Base-by-base conservation (phyloP, 35 echinoderm and acorn worm species). In the Anneissia japonica region DNA sequence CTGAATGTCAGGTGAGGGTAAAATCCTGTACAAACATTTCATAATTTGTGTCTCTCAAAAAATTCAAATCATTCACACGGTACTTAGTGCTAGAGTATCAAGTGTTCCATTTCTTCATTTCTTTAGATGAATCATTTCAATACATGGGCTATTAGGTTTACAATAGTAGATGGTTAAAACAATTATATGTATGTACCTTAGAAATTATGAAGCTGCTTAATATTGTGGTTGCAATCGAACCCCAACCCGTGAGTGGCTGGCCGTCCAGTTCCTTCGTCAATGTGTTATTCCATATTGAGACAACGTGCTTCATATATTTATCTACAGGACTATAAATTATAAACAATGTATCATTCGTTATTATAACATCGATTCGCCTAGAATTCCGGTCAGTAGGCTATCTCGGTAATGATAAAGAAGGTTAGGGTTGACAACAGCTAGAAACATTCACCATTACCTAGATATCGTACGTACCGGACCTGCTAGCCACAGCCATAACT, bases 201-300 rank as follows among this genome's bases (percentile, higher is more conserved):
- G 40, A 4, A 45, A 45, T 16, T 4, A 88, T 77, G 21, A 74
- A 64, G 37, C 34, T 88, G 3, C 75, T 26, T n/a, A 88, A 39
- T 33, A 88, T 88, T 28, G 14, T 64, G 13, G 36, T 17, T 21
- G 77, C 86, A 28, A 80, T 74, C 16, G 30, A 80, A 0, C 86
- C 86, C 34, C 79, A 88, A 10, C 86, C 86, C 46, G 76, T 76
- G 30, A 88, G 5, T 36, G 86, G 86, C 75, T 88, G 86, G 9
- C 86, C 86, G 46, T 88, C 86, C 36, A 88, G 36, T 16, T 88
- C 86, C n/a, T 81, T 45, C 40, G 40, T 45, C 40, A 45, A 34
- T 76, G n/a, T 21, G 76, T 72, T 30, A 88, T 36, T 12, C 45
- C 34, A 45, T 81, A 88, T 32, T 88, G 38, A 88, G 72, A 88